phyloP scores from a whole-genome alignment of 2,797 vertebrate species.

The Tenualosa thibaudeaui region DNA sequence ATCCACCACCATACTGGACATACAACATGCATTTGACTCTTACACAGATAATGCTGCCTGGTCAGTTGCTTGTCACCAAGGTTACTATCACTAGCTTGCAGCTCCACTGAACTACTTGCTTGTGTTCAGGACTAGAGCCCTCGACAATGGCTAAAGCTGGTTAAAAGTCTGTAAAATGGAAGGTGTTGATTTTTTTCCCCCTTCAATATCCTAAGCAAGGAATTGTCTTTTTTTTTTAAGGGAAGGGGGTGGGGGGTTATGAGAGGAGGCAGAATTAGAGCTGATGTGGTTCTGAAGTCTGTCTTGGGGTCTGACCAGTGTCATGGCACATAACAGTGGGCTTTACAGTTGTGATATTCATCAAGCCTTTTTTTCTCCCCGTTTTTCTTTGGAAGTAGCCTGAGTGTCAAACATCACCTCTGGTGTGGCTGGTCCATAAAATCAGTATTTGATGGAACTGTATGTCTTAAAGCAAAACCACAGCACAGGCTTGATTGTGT shows the following conservation, averaged over 20 bases:
- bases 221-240: not conserved
- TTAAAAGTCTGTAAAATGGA: not conserved
- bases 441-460: not conserved
- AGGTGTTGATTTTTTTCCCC: not conserved
- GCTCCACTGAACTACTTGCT: not conserved
- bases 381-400: too few species aligned
- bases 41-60: not conserved
- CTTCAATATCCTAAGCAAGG: not conserved
- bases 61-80: not conserved
- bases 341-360: not conserved
- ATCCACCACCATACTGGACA: not conserved
- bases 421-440: not conserved
- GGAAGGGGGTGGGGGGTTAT: not conserved
- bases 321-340: not conserved
- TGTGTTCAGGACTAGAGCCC: not conserved
- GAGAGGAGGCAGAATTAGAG: not conserved
- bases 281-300: not conserved
- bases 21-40: not conserved
- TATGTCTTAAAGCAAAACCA: constrained; percentile 18
- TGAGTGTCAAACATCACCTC: not conserved
- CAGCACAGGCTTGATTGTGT: not conserved
- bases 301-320: not conserved
- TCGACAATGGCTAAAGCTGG: not conserved
- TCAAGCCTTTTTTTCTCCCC: too few species aligned
- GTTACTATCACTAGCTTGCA: not conserved